Conservation (phyloP, 2,797 vertebrate genomes). For the Liasis olivaceus region DNA sequence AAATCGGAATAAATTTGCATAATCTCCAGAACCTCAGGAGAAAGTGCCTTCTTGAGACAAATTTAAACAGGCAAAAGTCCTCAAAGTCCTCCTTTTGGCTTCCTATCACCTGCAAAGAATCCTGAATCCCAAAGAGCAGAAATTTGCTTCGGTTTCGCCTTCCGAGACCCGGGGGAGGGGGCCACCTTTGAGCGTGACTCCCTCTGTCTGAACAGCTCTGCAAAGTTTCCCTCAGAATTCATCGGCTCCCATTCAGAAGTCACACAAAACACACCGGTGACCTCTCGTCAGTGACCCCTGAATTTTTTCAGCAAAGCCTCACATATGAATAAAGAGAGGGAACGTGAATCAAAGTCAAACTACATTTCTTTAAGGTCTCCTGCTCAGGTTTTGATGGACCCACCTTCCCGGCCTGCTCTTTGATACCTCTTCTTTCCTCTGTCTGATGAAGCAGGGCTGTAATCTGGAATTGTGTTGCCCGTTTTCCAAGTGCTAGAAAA, state of each 20-base stretch:
- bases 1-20: conserved; percentile 18
- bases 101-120: not conserved
- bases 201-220: not conserved
- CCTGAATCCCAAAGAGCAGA: not conserved
- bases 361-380: not conserved
- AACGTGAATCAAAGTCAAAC: not conserved
- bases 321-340: no score
- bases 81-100: not conserved
- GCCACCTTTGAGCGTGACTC: no score
- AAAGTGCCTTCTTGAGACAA: not conserved
- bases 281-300: not conserved
- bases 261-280: not conserved
- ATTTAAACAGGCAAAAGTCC: not conserved
- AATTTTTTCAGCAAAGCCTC: not conserved
- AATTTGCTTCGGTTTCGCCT: not conserved
- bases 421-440: not conserved
- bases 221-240: not conserved
- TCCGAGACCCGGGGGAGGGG: no score
- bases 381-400: not conserved
- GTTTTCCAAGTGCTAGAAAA: no score
- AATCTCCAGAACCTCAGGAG: not conserved
- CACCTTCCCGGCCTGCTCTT: not conserved
- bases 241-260: not conserved
- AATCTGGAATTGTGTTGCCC: not conserved
- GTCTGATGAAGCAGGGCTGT: not conserved